Percentiles rank a stretch among this genome's conserved stretches.
Conservation (phyloP, 2,888 invertebrate species). For the Petrophora chlorosata region DNA sequence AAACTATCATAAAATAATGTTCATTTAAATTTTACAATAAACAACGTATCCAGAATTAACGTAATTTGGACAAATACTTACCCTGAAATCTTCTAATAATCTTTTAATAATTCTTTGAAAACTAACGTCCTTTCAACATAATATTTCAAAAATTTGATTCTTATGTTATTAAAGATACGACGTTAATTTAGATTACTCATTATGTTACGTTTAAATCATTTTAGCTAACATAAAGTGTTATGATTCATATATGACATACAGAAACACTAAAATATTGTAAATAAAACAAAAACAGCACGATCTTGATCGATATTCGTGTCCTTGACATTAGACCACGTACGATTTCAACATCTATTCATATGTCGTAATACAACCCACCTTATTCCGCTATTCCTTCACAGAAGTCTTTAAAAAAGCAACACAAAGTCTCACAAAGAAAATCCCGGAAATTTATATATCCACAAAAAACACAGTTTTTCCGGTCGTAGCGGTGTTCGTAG, state of each 20-base stretch:
- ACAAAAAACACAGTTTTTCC: constrained; percentile 46
- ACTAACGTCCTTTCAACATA: no score
- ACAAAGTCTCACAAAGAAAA: constrained; percentile 47
- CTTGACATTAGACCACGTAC: constrained; percentile 72
- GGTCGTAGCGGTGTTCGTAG: constrained; percentile 39
- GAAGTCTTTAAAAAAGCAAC: constrained; percentile 50
- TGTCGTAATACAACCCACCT: constrained; percentile 65
- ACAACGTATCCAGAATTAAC: no score
- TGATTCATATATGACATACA: background rate
- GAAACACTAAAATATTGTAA: background rate
- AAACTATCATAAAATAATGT: no score
- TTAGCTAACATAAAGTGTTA: no score
- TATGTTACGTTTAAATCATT: no score
- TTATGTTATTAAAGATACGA: no score
- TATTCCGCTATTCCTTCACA: constrained; percentile 41
- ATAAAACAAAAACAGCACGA: constrained; percentile 22
- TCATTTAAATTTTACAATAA: no score
- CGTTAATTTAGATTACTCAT: no score
- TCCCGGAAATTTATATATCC: constrained; percentile 39
- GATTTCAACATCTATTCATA: constrained; percentile 53
- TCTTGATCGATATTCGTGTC: constrained; percentile 76
- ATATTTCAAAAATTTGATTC: no score
- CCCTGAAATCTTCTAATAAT: no score
- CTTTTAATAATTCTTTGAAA: no score
- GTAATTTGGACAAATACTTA: no score